Conservation (phyloP, 2,888 invertebrate species). For the Pyrrhia umbra region DNA sequence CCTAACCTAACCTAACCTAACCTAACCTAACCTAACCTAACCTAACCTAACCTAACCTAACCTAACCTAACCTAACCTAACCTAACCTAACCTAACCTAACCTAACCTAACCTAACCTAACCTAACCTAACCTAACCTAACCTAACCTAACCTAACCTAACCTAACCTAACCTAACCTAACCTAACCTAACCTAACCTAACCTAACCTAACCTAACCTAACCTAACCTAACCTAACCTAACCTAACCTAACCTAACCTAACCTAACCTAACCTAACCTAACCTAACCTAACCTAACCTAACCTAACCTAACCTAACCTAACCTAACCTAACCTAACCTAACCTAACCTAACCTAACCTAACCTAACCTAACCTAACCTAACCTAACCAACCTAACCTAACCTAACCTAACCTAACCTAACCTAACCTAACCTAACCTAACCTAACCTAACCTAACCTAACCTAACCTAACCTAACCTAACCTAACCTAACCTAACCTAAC, state of each 20-base stretch:
- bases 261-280: slow-evolving; percentile 55
- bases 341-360: slow-evolving; percentile 47
- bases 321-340: slow-evolving; percentile 52
- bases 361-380: slow-evolving; percentile 46
- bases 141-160: too few relatives aligned
- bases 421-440: slow-evolving; percentile 46
- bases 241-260: slow-evolving; percentile 55
- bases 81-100: too few relatives aligned
- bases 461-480: slow-evolving; percentile 46
- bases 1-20: too few relatives aligned
- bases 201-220: too few relatives aligned
- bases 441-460: slow-evolving; percentile 41
- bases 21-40: too few relatives aligned
- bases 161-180: too few relatives aligned
- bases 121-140: too few relatives aligned
- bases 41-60: too few relatives aligned
- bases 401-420: slow-evolving; percentile 50
- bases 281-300: slow-evolving; percentile 54
- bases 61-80: too few relatives aligned
- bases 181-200: too few relatives aligned
- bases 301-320: slow-evolving; percentile 54
- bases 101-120: too few relatives aligned
- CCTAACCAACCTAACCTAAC: slow-evolving; percentile 49
- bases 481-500: slow-evolving; percentile 15
- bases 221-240: too few relatives aligned